Percentiles rank a stretch among this genome's conserved stretches.
Conservation (phyloP, 1,140 invertebrate genomes). For the Macrobrachium rosenbergii region DNA sequence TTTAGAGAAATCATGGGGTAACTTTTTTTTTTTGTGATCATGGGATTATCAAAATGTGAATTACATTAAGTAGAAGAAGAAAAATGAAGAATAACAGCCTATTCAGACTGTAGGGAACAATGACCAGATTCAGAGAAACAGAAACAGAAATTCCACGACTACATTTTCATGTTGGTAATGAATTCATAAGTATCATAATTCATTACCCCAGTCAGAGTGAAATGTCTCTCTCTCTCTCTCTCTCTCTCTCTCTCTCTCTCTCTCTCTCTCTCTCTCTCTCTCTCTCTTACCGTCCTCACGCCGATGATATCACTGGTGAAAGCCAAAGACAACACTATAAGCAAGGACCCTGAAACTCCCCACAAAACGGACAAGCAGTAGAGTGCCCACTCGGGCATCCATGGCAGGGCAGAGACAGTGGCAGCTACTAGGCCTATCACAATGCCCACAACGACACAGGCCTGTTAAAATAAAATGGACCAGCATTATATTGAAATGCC, state of each 20-base stretch:
- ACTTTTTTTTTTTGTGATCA: no score
- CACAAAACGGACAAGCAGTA: slow-evolving; percentile 82
- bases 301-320: slow-evolving; percentile 93
- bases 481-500: background rate
- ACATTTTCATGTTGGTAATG: no score
- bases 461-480: background rate
- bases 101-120: no score
- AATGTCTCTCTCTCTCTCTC: background rate
- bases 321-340: slow-evolving; percentile 90
- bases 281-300: slow-evolving; percentile 79
- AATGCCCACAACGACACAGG: slow-evolving; percentile 49
- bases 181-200: background rate
- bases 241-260: background rate
- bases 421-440: slow-evolving; percentile 37
- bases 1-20: no score
- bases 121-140: no score
- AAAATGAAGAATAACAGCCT: no score
- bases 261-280: no score
- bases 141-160: no score
- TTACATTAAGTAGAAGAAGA: no score
- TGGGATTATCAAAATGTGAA: no score
- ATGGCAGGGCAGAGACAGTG: slow-evolving; percentile 36
- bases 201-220: background rate
- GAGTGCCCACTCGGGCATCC: slow-evolving; percentile 69
- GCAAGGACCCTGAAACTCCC: slow-evolving; percentile 85